phyloP scores from a whole-genome alignment of 2,797 vertebrate genomes.

The Florisuga fusca region DNA sequence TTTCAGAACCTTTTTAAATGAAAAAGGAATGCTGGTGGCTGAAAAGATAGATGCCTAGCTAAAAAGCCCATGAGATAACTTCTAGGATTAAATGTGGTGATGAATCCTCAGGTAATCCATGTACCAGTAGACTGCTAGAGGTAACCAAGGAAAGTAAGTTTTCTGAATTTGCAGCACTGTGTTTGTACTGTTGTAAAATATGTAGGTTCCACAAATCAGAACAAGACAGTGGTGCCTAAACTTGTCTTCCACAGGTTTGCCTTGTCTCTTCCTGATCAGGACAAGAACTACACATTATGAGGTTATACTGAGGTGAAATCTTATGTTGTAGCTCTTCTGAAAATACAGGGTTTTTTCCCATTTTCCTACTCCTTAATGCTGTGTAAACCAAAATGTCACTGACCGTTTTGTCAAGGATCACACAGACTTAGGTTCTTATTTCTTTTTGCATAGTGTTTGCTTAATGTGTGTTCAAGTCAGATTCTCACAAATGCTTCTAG shows the following conservation, averaged over 20 bases:
- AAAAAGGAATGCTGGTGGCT: neutral
- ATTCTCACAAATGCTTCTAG: neutral
- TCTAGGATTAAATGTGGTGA: neutral
- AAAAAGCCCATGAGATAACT: neutral
- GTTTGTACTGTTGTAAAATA: neutral
- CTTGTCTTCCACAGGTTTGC: neutral
- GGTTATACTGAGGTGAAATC: neutral
- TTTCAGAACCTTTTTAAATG: neutral
- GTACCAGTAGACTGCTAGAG: neutral
- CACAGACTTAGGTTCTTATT: neutral
- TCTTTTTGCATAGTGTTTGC: neutral
- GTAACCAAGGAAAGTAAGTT: neutral
- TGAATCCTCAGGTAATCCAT: neutral
- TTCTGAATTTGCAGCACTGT: neutral
- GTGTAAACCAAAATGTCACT: neutral
- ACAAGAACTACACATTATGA: neutral
- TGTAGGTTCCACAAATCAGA: neutral
- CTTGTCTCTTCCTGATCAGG: neutral
- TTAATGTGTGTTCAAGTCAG: neutral
- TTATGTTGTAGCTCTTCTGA: neutral
- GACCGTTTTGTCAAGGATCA: slow-evolving; percentile 16
- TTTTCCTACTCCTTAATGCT: neutral
- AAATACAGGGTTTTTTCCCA: neutral
- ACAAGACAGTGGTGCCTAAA: neutral
- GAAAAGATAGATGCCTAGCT: neutral